Evolutionary conservation across 2,797 vertebrate genomes (phyloP).

Genomic region (Urophycis tenuis): DNA sequence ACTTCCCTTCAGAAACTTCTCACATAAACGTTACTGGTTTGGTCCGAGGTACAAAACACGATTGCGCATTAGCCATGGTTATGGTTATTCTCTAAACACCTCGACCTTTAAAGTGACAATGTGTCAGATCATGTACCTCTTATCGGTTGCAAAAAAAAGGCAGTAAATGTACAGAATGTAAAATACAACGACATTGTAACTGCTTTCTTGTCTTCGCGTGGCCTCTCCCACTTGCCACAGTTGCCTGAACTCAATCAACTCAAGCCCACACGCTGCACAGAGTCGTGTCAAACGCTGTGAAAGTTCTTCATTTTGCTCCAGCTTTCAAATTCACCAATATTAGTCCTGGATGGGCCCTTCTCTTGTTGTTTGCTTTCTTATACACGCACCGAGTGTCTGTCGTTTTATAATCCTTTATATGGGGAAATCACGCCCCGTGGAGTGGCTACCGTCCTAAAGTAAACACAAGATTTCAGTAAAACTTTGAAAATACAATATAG

Average conservation of each 20-base stretch:
- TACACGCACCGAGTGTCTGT: not conserved
- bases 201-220: not conserved
- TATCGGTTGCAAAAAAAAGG: not conserved
- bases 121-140: not conserved
- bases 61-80: no score
- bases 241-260: not conserved
- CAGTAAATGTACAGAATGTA: no score
- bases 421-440: no score
- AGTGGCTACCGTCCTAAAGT: no score
- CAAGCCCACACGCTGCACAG: not conserved
- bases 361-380: not conserved
- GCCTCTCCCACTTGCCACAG: not conserved
- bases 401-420: no score
- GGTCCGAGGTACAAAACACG: not conserved
- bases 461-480: no score
- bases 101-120: not conserved
- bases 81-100: not conserved
- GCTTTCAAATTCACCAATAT: not conserved
- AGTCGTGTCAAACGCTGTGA: not conserved
- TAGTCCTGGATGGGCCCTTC: not conserved
- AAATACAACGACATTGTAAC: no score
- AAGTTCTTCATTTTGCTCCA: not conserved
- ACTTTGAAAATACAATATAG: no score
- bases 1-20: no score
- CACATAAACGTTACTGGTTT: not conserved